Evolutionary conservation across 1,140 invertebrate species (phyloP).

Genomic region (Plutomurus gul): DNA sequence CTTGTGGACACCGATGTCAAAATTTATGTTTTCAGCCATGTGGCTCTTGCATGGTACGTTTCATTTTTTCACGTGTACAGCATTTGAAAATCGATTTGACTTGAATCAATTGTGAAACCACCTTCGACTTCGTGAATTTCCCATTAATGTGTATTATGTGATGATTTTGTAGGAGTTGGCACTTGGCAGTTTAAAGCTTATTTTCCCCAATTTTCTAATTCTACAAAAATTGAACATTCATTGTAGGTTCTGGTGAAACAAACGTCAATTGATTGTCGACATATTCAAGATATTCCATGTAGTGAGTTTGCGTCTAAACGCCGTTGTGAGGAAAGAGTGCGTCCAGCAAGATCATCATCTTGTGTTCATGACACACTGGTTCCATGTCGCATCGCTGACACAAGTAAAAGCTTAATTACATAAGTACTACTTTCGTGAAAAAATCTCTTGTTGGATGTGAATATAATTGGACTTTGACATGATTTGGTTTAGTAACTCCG

Average conservation of each 20-base stretch:
- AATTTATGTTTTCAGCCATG: constrained; percentile 47
- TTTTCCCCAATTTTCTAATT: no score
- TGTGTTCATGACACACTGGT: constrained; percentile 44
- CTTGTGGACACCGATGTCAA: constrained; percentile 47
- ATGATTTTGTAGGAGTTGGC: not conserved
- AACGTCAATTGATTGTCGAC: constrained; percentile 31
- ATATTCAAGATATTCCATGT: constrained; percentile 39
- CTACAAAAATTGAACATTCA: no score
- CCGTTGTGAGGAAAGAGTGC: constrained; percentile 39
- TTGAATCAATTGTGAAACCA: no score
- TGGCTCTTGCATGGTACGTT: constrained; percentile 45
- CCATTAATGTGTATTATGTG: not conserved
- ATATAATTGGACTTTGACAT: no score
- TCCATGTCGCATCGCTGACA: constrained; percentile 36
- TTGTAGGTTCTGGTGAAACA: constrained; percentile 33
- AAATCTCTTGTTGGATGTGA: not conserved
- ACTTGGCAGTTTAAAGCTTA: no score
- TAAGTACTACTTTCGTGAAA: not conserved
- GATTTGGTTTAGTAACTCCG: constrained; percentile 28
- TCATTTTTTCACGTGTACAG: not conserved
- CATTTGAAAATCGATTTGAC: no score
- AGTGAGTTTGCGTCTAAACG: not conserved
- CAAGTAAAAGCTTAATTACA: constrained; percentile 6
- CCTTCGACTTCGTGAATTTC: not conserved
- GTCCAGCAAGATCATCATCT: not conserved